Evolutionary conservation across 2,113 vertebrate genomes (phyloP).

Genomic region (Synchiropus splendidus): DNA sequence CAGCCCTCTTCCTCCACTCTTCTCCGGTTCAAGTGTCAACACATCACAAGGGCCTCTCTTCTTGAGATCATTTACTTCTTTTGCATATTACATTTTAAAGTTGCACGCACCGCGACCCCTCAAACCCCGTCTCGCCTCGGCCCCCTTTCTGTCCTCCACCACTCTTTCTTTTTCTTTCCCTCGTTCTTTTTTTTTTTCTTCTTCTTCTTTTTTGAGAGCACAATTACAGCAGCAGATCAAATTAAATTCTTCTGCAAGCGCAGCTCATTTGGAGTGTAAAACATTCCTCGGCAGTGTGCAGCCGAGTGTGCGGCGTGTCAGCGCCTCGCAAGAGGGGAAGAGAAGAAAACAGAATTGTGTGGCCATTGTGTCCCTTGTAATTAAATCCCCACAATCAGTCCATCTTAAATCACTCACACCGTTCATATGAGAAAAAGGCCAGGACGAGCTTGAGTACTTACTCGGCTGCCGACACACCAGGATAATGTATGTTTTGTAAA

Average conservation of each 20-base stretch:
- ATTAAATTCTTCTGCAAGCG: slow-evolving; percentile 73
- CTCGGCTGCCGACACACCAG: slow-evolving; percentile 42
- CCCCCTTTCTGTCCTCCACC: slow-evolving; percentile 2
- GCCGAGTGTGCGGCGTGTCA: slow-evolving; percentile 59
- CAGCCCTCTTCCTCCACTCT: slow-evolving; percentile 36
- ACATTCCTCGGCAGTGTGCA: slow-evolving; percentile 61
- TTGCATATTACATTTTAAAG: slow-evolving; percentile 80
- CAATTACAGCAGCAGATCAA: slow-evolving; percentile 71
- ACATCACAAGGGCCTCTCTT: slow-evolving; percentile 82
- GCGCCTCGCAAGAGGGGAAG: slow-evolving; percentile 52
- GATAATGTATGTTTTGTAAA: slow-evolving; percentile 59
- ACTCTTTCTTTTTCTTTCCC: slow-evolving; percentile 6
- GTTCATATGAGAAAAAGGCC: slow-evolving; percentile 60
- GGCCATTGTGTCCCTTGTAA: slow-evolving; percentile 69
- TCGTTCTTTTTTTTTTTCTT: background rate
- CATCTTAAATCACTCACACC: slow-evolving; percentile 66
- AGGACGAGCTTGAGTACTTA: slow-evolving; percentile 60
- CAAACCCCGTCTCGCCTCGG: background rate
- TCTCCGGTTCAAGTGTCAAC: slow-evolving; percentile 93
- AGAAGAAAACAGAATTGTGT: slow-evolving; percentile 64
- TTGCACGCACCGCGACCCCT: slow-evolving; percentile 51
- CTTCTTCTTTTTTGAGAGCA: slow-evolving; percentile 47
- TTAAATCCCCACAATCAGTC: slow-evolving; percentile 71
- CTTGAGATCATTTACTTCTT: slow-evolving; percentile 87
- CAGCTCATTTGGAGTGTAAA: slow-evolving; percentile 72